Conservation (phyloP, 2,113 vertebrate species). For the Panurus biarmicus region DNA sequence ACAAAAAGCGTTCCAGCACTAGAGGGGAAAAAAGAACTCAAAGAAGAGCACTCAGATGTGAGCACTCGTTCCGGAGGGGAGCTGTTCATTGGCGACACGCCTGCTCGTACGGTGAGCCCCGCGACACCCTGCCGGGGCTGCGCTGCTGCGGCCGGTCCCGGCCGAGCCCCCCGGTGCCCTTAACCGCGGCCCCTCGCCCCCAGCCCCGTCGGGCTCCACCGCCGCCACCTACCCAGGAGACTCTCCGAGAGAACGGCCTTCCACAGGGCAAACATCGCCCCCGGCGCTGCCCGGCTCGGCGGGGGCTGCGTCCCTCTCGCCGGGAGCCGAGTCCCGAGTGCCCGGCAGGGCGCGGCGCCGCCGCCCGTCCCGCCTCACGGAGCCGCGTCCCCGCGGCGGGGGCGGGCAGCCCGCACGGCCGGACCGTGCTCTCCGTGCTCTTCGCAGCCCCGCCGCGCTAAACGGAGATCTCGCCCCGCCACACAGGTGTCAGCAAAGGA, state of each 20-base stretch:
- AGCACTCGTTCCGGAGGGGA: neutral
- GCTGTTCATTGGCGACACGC: neutral
- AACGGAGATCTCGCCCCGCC: rapidly evolving
- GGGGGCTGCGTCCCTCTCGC: rapidly evolving
- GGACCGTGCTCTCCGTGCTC: rapidly evolving
- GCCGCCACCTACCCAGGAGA: conserved; percentile 56
- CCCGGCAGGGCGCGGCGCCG: neutral
- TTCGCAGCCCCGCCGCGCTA: neutral
- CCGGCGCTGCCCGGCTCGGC: no score
- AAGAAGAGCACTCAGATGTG: rapidly evolving
- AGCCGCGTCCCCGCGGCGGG: neutral
- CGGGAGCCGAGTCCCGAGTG: neutral
- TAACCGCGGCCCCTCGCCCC: neutral
- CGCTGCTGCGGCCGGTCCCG: neutral
- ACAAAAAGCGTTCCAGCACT: neutral
- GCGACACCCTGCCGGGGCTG: neutral
- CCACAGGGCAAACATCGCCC: conserved; percentile 43
- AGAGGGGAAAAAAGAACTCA: rapidly evolving
- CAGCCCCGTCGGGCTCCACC: no score
- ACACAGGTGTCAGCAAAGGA: neutral
- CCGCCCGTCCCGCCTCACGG: neutral
- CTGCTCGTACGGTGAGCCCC: neutral
- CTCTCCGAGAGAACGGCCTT: conserved; percentile 51
- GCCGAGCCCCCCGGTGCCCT: no score
- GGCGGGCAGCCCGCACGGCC: neutral